phyloP scores from a whole-genome alignment of 1,140 invertebrate genomes.

The Trichogramma pretiosum region DNA sequence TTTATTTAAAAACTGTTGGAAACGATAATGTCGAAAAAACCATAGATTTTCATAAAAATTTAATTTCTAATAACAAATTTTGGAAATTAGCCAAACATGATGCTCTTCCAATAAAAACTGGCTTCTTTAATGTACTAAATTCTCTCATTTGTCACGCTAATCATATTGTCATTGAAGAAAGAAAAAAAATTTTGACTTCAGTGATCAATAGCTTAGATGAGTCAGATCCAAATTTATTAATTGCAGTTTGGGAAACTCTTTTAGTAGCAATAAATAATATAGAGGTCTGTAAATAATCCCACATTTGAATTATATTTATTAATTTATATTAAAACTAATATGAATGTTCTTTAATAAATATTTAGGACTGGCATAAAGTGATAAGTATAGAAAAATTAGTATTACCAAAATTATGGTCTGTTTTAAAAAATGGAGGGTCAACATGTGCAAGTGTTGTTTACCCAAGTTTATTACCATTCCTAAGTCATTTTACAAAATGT shows the following conservation, averaged over 20 bases:
- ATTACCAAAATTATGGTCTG: slow-evolving; percentile 59
- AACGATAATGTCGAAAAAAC: slow-evolving; percentile 45
- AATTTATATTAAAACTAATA: slow-evolving; percentile 8
- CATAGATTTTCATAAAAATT: slow-evolving; percentile 46
- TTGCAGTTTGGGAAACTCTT: slow-evolving; percentile 62
- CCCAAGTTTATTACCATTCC: slow-evolving; percentile 64
- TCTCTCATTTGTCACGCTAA: slow-evolving; percentile 50
- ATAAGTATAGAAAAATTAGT: slow-evolving; percentile 62
- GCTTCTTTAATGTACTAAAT: slow-evolving; percentile 59
- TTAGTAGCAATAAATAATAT: slow-evolving; percentile 52
- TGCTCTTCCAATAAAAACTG: slow-evolving; percentile 47
- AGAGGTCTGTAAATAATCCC: slow-evolving; percentile 37
- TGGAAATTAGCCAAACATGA: slow-evolving; percentile 63
- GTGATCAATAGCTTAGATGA: slow-evolving; percentile 65
- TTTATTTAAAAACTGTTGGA: slow-evolving; percentile 51
- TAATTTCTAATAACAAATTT: slow-evolving; percentile 55
- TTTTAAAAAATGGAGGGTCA: slow-evolving; percentile 58
- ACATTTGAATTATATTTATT: background rate
- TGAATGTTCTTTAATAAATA: slow-evolving; percentile 20
- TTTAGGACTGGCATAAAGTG: slow-evolving; percentile 59
- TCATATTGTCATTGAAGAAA: slow-evolving; percentile 42
- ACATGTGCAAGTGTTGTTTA: slow-evolving; percentile 61
- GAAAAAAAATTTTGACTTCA: slow-evolving; percentile 49
- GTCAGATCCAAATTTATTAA: slow-evolving; percentile 56
- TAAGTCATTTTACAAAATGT: slow-evolving; percentile 59